Percentiles rank a stretch among this genome's conserved stretches.
Conservation (phyloP, 2,888 invertebrate genomes). For the Chloroclystis v-ata region DNA sequence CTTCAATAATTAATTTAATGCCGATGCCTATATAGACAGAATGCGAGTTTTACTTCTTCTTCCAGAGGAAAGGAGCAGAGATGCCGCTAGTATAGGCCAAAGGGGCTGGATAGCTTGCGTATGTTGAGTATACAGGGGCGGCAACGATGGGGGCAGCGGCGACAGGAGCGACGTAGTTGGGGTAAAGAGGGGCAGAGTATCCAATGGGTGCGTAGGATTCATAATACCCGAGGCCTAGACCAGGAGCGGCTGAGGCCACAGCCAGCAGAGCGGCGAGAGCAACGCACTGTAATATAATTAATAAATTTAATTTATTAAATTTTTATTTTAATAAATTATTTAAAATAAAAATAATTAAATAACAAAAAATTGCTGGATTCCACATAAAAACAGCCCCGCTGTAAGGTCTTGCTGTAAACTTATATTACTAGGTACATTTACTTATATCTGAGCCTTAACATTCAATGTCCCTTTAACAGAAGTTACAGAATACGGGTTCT, state of each 20-base stretch:
- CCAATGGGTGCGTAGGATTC: constrained; percentile 3
- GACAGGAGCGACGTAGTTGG: constrained; percentile 14
- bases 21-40: not conserved
- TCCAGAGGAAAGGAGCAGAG: constrained; percentile 15
- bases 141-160: constrained; percentile 21
- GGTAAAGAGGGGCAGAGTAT: constrained; percentile 21
- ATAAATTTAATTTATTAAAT: not conserved
- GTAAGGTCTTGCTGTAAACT: no score
- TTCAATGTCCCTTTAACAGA: no score
- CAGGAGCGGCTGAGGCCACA: constrained; percentile 27
- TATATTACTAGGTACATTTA: no score
- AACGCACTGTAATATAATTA: constrained; percentile 25
- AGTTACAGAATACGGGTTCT: no score
- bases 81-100: constrained; percentile 8
- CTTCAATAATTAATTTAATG: no score
- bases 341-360: not conserved
- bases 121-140: constrained; percentile 24
- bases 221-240: constrained; percentile 9
- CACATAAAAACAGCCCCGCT: no score
- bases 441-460: no score
- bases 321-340: not conserved
- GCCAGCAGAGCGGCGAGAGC: constrained; percentile 29
- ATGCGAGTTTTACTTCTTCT: constrained; percentile 22
- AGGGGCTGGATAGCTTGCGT: constrained; percentile 22
- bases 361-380: no score